Conservation (phyloP, 2,888 invertebrate genomes). For the Ichneumoninae sp. region DNA sequence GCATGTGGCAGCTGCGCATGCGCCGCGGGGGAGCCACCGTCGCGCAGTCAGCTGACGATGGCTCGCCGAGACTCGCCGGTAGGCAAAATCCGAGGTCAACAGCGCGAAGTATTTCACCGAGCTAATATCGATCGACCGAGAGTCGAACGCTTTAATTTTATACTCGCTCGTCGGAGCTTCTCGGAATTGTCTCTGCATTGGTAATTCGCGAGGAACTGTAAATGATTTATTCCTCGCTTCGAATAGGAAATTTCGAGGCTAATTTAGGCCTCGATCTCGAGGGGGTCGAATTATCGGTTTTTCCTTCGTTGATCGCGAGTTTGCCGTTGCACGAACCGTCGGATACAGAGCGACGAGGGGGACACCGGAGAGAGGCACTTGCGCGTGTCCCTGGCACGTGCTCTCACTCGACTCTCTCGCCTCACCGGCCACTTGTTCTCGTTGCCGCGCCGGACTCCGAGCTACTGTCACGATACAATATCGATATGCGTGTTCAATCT, state of each 20-base stretch:
- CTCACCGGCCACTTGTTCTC: conserved; percentile 40
- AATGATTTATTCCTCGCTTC: not conserved
- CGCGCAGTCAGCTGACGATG: conserved; percentile 21
- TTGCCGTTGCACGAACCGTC: conserved; percentile 22
- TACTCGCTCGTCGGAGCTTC: not conserved
- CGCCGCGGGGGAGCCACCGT: not conserved
- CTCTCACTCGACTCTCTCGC: conserved; percentile 54
- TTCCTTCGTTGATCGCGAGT: not conserved
- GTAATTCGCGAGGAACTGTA: no score
- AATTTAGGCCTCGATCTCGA: conserved; percentile 2
- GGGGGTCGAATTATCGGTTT: not conserved
- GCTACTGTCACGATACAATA: conserved; percentile 30
- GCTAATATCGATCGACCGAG: conserved; percentile 29
- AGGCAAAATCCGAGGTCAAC: not conserved
- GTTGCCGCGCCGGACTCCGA: conserved; percentile 6
- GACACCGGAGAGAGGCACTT: conserved; percentile 52
- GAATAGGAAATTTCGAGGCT: not conserved
- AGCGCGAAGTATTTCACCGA: conserved; percentile 21
- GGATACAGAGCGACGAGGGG: conserved; percentile 52
- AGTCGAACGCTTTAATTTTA: conserved; percentile 3
- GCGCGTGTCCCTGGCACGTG: conserved; percentile 67
- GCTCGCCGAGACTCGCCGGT: not conserved
- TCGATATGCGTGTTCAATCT: conserved; percentile 44
- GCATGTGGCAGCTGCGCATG: conserved; percentile 15
- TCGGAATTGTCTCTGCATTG: not conserved